A percentile compares a stretch with the other conserved stretches of the same genome.
Conservation (phyloP, 2,888 invertebrate species). For the Ametastegia equiseti region DNA sequence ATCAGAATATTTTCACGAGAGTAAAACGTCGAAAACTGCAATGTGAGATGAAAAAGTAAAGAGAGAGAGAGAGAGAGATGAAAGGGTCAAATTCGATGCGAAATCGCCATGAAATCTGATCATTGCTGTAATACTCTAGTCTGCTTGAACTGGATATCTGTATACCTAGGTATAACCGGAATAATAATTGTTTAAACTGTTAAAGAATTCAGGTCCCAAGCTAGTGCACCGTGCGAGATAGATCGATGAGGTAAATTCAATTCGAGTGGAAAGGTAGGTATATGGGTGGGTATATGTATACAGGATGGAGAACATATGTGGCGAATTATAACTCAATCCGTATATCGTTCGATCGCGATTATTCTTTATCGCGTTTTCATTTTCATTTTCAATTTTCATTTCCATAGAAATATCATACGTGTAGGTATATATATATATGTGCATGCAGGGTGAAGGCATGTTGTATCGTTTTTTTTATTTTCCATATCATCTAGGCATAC, state of each 20-base stretch:
- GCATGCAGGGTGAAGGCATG: constrained; percentile 60
- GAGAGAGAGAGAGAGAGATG: too few species aligned
- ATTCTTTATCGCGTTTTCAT: too few species aligned
- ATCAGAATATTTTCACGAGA: too few species aligned
- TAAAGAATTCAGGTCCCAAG: background rate
- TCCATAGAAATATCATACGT: background rate
- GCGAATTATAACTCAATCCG: background rate
- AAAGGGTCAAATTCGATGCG: too few species aligned
- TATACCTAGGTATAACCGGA: background rate
- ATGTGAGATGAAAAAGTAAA: too few species aligned
- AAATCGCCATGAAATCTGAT: background rate
- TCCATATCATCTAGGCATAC: background rate
- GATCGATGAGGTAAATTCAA: background rate
- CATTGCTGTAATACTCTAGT: background rate
- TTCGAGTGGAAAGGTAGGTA: background rate
- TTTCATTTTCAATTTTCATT: too few species aligned
- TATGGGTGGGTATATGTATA: too few species aligned
- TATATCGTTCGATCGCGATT: background rate
- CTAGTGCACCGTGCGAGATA: too few species aligned
- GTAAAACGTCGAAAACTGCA: too few species aligned
- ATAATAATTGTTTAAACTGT: background rate
- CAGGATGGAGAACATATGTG: background rate
- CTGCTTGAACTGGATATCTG: background rate
- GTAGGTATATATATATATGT: constrained; percentile 52
- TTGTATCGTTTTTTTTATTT: background rate